These are phyloP conservation scores for Pseudoips prasinana DNA, from an alignment of 2,888 invertebrate genomes.

Conservation along the genomic window DNA sequence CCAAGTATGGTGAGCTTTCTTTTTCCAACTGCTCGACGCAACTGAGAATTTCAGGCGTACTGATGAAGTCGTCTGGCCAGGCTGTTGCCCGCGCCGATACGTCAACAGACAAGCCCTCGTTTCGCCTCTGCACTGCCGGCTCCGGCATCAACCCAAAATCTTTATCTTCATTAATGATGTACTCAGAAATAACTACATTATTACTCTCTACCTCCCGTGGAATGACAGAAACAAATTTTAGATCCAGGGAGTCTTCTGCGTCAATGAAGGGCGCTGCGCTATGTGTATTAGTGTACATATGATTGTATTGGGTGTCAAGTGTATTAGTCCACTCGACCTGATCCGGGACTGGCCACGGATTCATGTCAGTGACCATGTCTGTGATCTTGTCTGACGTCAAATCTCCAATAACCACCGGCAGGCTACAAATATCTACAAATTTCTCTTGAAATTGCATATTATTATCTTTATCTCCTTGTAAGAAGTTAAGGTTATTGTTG, in stretches of 20 bases:
- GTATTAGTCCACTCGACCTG: constrained; percentile 47
- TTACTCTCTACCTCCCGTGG: constrained; percentile 67
- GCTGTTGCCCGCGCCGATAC: constrained; percentile 46
- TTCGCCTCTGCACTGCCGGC: constrained; percentile 28
- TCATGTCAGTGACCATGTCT: constrained; percentile 46
- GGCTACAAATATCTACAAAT: constrained; percentile 59
- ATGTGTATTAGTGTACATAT: constrained; percentile 50
- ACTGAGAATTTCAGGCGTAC: constrained; percentile 72
- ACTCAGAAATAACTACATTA: constrained; percentile 57
- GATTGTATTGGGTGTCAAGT: constrained; percentile 47
- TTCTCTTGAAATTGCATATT: constrained; percentile 55
- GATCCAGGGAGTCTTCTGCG: constrained; percentile 66
- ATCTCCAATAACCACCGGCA: constrained; percentile 68
- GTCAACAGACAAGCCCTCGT: constrained; percentile 52
- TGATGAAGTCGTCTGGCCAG: constrained; percentile 57
- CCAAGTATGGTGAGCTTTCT: constrained; percentile 55
- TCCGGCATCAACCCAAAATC: constrained; percentile 28
- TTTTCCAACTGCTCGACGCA: constrained; percentile 72
- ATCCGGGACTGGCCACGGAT: constrained; percentile 47
- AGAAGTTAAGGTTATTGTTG: constrained; percentile 39
- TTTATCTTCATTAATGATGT: constrained; percentile 44
- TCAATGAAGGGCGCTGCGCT: constrained; percentile 66
- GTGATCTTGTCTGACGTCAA: constrained; percentile 51
- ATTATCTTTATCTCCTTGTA: constrained; percentile 34
- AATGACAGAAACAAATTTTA: constrained; percentile 58